Percentiles rank a stretch among this genome's conserved stretches.
Conservation (phyloP, 2,797 vertebrate genomes). For the Sebastes trivittatus region DNA sequence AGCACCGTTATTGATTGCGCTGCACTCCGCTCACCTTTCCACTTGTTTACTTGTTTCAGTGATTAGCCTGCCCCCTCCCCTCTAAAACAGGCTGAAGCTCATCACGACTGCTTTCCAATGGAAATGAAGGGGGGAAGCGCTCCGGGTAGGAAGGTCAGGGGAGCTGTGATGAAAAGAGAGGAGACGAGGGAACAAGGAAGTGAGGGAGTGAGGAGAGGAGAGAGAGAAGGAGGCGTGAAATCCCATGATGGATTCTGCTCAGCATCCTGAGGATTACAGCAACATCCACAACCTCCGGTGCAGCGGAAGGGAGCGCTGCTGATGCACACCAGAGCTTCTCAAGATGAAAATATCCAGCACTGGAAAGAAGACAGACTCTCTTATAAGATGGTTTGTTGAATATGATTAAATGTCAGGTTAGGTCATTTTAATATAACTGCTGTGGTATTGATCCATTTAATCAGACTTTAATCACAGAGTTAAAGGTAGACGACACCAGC, state of each 20-base stretch:
- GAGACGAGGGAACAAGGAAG: slow-evolving; percentile 22
- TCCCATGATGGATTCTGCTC: slow-evolving; percentile 56
- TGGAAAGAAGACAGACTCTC: slow-evolving; percentile 34
- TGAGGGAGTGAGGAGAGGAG: slow-evolving; percentile 36
- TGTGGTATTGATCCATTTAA: not conserved
- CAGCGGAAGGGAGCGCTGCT: slow-evolving; percentile 5
- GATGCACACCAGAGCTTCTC: slow-evolving; percentile 16
- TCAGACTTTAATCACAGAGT: not conserved
- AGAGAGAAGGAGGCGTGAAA: slow-evolving; percentile 53
- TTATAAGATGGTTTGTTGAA: not conserved
- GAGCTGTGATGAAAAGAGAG: slow-evolving; percentile 25
- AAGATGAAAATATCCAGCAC: slow-evolving; percentile 40
- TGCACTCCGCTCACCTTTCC: slow-evolving; percentile 55
- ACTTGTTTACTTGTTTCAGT: slow-evolving; percentile 69
- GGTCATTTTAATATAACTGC: not conserved
- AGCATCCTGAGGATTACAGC: slow-evolving; percentile 58
- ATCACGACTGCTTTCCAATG: slow-evolving; percentile 23
- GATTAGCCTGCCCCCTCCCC: slow-evolving; percentile 43
- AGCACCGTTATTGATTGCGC: slow-evolving; percentile 53
- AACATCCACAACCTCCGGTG: slow-evolving; percentile 28
- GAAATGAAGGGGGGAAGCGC: slow-evolving; percentile 17
- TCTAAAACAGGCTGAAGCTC: slow-evolving; percentile 12
- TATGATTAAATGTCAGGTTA: not conserved
- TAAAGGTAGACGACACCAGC: not conserved
- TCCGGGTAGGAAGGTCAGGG: slow-evolving; percentile 18